These are phyloP conservation scores for Ctenodactylus gundi DNA, from an alignment of 2,113 vertebrate genomes.

Conservation along the genomic window DNA sequence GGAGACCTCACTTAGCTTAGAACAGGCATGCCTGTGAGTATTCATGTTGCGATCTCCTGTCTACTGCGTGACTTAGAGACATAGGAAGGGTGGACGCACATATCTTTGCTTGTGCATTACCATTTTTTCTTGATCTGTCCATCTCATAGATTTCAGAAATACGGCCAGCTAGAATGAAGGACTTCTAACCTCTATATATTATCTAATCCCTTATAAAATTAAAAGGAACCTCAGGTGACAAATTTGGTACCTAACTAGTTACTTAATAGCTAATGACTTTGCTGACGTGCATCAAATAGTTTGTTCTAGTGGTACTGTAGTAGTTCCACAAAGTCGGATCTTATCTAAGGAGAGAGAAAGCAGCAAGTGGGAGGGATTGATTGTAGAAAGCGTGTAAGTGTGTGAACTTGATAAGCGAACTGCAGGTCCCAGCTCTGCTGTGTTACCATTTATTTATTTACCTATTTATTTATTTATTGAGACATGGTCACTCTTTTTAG, in stretches of 20 bases:
- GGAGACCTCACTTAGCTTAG: not conserved
- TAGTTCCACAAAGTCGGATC: not conserved
- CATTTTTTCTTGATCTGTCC: not conserved
- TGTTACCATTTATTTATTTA: too few species aligned
- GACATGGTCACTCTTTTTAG: too few species aligned
- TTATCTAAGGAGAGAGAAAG: not conserved
- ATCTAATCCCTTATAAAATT: not conserved
- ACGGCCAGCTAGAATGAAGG: not conserved
- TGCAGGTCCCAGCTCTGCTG: not conserved
- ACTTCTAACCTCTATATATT: not conserved
- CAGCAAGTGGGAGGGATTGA: not conserved
- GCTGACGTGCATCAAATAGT: not conserved
- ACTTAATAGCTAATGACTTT: not conserved
- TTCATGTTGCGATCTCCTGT: not conserved
- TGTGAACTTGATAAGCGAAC: not conserved
- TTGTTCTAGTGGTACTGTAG: not conserved
- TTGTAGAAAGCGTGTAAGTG: not conserved
- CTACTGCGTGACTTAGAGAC: too few species aligned
- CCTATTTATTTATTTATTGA: too few species aligned
- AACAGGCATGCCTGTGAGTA: not conserved
- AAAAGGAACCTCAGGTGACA: not conserved
- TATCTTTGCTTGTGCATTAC: not conserved
- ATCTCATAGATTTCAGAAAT: conserved; percentile 16
- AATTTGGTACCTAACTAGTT: too few species aligned
- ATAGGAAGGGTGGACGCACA: not conserved